Percentiles rank a stretch among this genome's conserved stretches.
Evolutionary conservation across 2,113 vertebrate species (phyloP).

Genomic region (Cyanistes caeruleus): DNA sequence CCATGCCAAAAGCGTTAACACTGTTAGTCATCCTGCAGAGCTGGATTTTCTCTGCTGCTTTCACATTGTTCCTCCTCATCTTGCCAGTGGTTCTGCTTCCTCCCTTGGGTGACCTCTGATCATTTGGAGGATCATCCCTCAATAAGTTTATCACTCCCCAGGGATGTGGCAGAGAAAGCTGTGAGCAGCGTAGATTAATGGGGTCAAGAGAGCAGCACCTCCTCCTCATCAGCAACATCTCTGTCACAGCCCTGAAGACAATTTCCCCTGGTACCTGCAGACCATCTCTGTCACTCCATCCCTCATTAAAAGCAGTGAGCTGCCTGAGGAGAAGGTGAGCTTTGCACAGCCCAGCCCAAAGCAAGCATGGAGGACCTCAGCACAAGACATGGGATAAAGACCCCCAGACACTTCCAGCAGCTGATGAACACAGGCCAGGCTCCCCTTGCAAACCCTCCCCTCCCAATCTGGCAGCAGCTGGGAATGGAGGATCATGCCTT

Average conservation of each 20-base stretch:
- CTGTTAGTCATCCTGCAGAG: not conserved
- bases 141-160: not conserved
- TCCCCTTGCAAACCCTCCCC: not conserved
- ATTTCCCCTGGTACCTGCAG: not conserved
- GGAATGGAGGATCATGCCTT: not conserved
- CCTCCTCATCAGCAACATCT: not conserved
- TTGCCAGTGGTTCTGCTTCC: not conserved
- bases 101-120: not conserved
- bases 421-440: not conserved
- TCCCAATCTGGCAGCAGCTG: not conserved
- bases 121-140: not conserved
- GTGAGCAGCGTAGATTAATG: not conserved
- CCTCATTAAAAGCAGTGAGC: not conserved
- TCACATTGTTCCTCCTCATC: not conserved
- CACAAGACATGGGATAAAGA: not conserved
- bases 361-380: not conserved
- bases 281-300: not conserved
- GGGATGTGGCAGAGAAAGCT: not conserved
- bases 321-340: not conserved
- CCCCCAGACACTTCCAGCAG: not conserved
- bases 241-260: not conserved
- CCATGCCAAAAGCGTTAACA: rapidly evolving
- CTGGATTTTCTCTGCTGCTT: not conserved
- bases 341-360: not conserved
- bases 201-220: slow-evolving; percentile 9